Evolutionary conservation across 2,888 invertebrate species (phyloP), one percentile per base, ranked within the genome.

Genomic region (Erebia epiphron): DNA sequence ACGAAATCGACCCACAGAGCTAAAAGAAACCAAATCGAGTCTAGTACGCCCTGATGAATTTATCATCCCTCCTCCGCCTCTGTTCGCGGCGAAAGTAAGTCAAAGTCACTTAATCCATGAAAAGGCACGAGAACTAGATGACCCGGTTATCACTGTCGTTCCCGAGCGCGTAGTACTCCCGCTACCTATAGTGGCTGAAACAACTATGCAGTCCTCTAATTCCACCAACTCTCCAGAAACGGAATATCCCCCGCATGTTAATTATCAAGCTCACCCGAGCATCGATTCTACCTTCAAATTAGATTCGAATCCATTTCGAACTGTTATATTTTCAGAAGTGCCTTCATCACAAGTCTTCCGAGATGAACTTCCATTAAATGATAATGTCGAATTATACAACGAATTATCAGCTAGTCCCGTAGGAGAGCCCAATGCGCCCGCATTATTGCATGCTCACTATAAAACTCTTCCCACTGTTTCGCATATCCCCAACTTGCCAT

Each of bases 61-160:
- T 82, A 92, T 93, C 83, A 92, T 93, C 74, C 92, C 92, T 78
- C 92, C 92, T 84, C 92, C 92, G 85, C 92, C 92, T 79, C 85
- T 88, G 79, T 93, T 93, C 83, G 89, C 91, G 79, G 86, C 88
- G 75, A 84, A 89, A 83, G 89, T 88, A 88, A 90, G 87, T 89
- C 87, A 87, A 77, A 83, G 79, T 82, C 80, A 83, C 74, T 80
- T 85, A 79, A 76, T 82, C 77, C 82, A 79, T 71, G 82, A 86
- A 67, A 83, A 82, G 72, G 82, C 83, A 72, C 80, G 79, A 69
- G 85, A 86, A 63, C 77, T 84, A 73, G 80, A 81, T 75, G 77
- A 85, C 73, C 86, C 90, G 71, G 89, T 89, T 73, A 91, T 93
- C 77, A 87, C 87, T 68, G 80, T 92, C 61, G 82, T 92, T 68